phyloP scores from a whole-genome alignment of 1,140 invertebrate genomes.

The Caenorhabditis inopinata region DNA sequence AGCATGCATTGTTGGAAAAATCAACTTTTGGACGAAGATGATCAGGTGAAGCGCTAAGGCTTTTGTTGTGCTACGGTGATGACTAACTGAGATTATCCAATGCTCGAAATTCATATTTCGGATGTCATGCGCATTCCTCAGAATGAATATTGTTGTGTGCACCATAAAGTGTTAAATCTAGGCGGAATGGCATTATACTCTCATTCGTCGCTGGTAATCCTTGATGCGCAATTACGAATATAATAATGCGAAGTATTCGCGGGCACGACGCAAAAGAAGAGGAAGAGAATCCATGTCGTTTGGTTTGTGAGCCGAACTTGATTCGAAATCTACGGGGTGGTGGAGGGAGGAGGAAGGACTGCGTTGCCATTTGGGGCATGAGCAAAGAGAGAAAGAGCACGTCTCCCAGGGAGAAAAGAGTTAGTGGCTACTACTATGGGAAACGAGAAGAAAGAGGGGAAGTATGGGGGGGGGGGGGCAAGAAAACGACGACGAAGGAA shows the following conservation, averaged over 20 bases:
- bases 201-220: neutral
- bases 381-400: neutral
- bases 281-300: conserved; percentile 9
- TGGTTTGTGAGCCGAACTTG: conserved; percentile 22
- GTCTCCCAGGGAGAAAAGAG: neutral
- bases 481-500: neutral
- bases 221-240: neutral
- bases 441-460: neutral
- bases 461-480: neutral
- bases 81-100: too few species aligned
- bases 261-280: neutral
- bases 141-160: too few species aligned
- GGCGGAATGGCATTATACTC: too few species aligned
- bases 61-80: too few species aligned
- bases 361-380: neutral
- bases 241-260: neutral
- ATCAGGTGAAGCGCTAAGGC: neutral
- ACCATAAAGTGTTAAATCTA: too few species aligned
- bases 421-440: conserved; percentile 18
- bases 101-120: too few species aligned
- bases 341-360: neutral
- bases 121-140: too few species aligned
- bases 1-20: neutral
- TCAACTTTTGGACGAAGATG: neutral
- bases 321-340: conserved; percentile 20